Evolutionary conservation across 1,140 invertebrate genomes (phyloP), one percentile per base, ranked within the genome.

Genomic region (Dufourea novaeangliae): DNA sequence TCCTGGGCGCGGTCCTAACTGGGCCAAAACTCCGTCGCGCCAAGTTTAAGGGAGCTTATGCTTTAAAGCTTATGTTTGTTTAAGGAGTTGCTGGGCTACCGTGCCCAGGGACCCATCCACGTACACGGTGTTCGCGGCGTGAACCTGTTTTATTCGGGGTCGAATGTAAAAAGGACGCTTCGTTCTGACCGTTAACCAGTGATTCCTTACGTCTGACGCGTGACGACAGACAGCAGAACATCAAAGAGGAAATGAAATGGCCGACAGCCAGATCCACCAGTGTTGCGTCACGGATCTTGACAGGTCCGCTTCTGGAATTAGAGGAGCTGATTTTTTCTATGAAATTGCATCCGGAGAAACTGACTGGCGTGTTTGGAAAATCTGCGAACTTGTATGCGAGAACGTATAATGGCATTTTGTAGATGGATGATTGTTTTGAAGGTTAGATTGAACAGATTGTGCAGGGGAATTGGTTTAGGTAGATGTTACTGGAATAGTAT

Each of bases 21-120:
- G 71, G 82, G 80, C 82, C 86, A 83, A 79, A 85, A 85, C 86
- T 83, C 80, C 50, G 73, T 70, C 34, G 46, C 70, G 62, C 85
- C 85, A 84, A 86, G 86, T 87, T 87, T 85, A 86, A 87, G 74
- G 82, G 80, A 78, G 85, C 79, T 86, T 82, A 76, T 79, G 78
- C 73, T 85, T 82, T 78, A 87, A 86, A 78, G 84, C 85, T 86
- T 85, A 86, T 86, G 84, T 86, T 86, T 86, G 84, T 85, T 86
- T 85, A 86, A 86, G 84, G 78, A 86, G 85, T 84, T 86, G 81
- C 73, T 68, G 73, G 52, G 78, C 79, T 78, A 77, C 80, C 69
- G 80, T 50, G 56, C 69, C 41, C 77, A 61, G 71, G 57, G 34
- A 67, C 12, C 54, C 52, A 66, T 56, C 46, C 69, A 62, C 50